Conservation (phyloP, 2,888 invertebrate genomes). For the Tanaodytes sp. region DNA sequence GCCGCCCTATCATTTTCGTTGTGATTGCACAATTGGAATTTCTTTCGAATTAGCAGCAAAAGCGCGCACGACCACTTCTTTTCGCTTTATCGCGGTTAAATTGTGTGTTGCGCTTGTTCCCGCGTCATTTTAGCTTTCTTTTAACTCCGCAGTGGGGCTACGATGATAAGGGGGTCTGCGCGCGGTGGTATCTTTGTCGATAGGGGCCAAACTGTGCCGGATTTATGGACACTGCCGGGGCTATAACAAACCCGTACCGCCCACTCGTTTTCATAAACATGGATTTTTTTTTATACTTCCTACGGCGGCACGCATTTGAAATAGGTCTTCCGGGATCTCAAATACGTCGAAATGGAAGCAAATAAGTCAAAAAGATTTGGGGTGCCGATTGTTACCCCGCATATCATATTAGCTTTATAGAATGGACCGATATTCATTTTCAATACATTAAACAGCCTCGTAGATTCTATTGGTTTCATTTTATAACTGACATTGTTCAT, state of each 20-base stretch:
- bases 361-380: constrained; percentile 30
- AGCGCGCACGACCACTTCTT: constrained; percentile 14
- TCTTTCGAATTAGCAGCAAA: constrained; percentile 34
- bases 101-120: constrained; percentile 35
- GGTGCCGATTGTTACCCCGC: background rate
- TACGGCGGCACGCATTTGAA: constrained; percentile 60
- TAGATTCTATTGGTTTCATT: too few species aligned
- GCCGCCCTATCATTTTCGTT: constrained; percentile 25
- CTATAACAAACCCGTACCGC: constrained; percentile 58
- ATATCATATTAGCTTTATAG: background rate
- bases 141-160: constrained; percentile 26
- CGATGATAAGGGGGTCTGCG: constrained; percentile 32
- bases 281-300: constrained; percentile 66
- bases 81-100: constrained; percentile 31
- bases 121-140: constrained; percentile 34
- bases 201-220: constrained; percentile 54
- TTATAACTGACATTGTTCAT: too few species aligned
- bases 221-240: constrained; percentile 66
- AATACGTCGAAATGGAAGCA: constrained; percentile 32
- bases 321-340: constrained; percentile 66
- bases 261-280: constrained; percentile 62
- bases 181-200: constrained; percentile 28
- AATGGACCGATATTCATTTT: background rate
- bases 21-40: constrained; percentile 42
- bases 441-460: too few species aligned